Base-by-base conservation (phyloP, 2,113 vertebrate genomes). In the Hydrochoerus hydrochaeris region DNA sequence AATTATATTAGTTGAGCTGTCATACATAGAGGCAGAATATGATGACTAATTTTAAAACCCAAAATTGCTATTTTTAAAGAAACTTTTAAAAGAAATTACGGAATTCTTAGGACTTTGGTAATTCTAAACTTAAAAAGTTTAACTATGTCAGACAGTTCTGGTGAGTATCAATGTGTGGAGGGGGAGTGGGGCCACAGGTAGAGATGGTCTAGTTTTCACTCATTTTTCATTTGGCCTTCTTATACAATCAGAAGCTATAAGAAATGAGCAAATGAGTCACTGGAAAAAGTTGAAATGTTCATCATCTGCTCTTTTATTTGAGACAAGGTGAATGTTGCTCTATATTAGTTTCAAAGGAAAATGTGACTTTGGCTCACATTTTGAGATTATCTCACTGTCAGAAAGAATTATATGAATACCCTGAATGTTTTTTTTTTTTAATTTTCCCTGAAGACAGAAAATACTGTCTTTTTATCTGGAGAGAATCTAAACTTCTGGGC, bases 21-120 rank as follows among this genome's bases (percentile, higher is more conserved):
- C 26, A 85, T 52, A 11, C 73, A 58, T n/a, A 85, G 22, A 95
- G 86, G 73, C 24, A 77, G 17, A 95, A 83, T 71, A 58, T 28
- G 41, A 82, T 92, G 69, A 44, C 12, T 60, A 87, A 81, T 69
- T 86, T 81, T 35, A 78, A 96, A 90, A 81, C 81, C 17, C 77
- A 77, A 95, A 86, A 0, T 60, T 94, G 38, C 10, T 46, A 7
- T 38, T 67, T 19, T 90, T 44, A 86, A 60, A 78, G 85, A 16
- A 54, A 94, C 71, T 7, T 9, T 73, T 93, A 67, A 57, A 35
- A 87, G 35, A 87, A 73, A 41, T 13, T 73, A n/a, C 1, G 77
- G 67, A 28, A 20, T 46, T 73, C 92, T 69, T 3, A 65, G 69
- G 17, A 49, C 2, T 77, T 82, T 19, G 57, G 5, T 49, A 83